phyloP scores from a whole-genome alignment of 2,113 vertebrate genomes.

The Ptilorrhoa leucosticta region DNA sequence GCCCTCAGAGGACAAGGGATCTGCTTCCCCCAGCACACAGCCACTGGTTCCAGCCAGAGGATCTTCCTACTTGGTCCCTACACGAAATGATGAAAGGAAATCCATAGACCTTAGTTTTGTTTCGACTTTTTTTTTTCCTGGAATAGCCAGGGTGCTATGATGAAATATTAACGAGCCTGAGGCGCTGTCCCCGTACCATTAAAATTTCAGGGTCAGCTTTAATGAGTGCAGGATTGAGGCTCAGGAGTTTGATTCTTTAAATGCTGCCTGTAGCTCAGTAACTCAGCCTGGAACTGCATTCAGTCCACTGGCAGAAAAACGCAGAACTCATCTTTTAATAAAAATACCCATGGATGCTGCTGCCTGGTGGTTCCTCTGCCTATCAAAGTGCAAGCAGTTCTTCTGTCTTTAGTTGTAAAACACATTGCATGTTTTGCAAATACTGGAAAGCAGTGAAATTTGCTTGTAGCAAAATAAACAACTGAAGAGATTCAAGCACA shows the following conservation, averaged over 20 bases:
- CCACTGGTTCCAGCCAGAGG: neutral
- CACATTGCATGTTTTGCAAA: neutral
- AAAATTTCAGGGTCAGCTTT: neutral
- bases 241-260: neutral
- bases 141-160: neutral
- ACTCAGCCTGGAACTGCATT: neutral
- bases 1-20: too few relatives aligned
- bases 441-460: neutral
- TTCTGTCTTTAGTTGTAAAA: neutral
- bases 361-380: neutral
- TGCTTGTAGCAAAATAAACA: neutral
- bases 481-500: neutral
- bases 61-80: neutral
- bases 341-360: neutral
- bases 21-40: neutral
- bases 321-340: neutral
- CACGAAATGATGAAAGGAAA: neutral
- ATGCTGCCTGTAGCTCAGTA: neutral
- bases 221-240: neutral
- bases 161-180: neutral
- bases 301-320: neutral
- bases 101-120: neutral
- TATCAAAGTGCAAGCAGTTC: neutral
- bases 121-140: neutral
- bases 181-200: neutral